Evolutionary conservation across 1,140 invertebrate genomes (phyloP), one percentile per base, ranked within the genome.

Genomic region (Eupristina koningsbergeri): DNA sequence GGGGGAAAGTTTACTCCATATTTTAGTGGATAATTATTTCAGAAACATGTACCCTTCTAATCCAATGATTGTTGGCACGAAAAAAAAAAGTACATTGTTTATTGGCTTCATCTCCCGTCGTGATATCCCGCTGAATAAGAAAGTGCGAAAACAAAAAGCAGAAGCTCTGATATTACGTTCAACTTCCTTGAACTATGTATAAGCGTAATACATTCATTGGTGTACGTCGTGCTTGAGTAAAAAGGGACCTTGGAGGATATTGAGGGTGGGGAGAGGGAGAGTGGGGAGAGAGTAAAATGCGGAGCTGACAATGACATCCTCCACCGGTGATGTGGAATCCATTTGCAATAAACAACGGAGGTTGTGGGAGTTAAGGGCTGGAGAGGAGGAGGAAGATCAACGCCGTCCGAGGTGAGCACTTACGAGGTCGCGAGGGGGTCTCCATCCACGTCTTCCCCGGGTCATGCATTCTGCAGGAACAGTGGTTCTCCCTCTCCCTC

Each of bases 291-390:
- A 64, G 63, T 34, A 29, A 34, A 29, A 64, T 7, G 34, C 8
- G 15, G 17, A 19, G 34, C 15, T 3, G 64, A 36, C 3, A 36
- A 13, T 5, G 64, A 36, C 19, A 19, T 64, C 34, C 64, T n/a
- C 64, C 17, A 29, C 31, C 7, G 17, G 31, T 91, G 88, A 89
- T 90, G 89, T 87, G 89, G 90, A 92, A 92, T 92, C 90, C 91
- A 92, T 92, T 92, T 92, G 92, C 91, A 92, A 92, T 92, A 92
- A 92, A 92, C 91, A 92, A 92, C 91, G 85, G 86, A 91, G 90
- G 92, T 92, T 90, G 90, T 58, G 71, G 64, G 67, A 39, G 84
- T 73, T 34, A 9, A 73, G 45, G 73, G 81, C 31, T 41, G 58
- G 79, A 80, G 64, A 45, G 41, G 80, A 83, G 71, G 80, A 80